phyloP scores from a whole-genome alignment of 2,113 vertebrate genomes.

The Poeciliopsis retropinna region DNA sequence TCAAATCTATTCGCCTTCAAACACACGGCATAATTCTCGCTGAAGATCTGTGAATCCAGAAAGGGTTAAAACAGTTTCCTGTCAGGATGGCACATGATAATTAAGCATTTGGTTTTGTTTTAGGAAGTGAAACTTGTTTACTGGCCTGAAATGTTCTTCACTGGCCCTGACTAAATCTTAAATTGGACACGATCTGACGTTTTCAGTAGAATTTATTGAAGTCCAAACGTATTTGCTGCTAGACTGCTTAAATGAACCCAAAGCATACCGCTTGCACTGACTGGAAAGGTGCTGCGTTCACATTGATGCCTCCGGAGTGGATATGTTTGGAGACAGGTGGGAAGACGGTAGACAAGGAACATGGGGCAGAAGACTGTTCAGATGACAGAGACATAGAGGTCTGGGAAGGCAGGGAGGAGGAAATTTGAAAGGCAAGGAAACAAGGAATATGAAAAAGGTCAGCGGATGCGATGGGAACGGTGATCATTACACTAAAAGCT shows the following conservation, averaged over 20 bases:
- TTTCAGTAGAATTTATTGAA: neutral
- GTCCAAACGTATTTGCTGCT: constrained; percentile 9
- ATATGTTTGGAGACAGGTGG: constrained; percentile 93
- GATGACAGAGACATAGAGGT: constrained; percentile 89
- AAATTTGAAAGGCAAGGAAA: constrained; percentile 42
- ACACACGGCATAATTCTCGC: neutral
- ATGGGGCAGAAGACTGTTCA: constrained; percentile 88
- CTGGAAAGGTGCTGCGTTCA: constrained; percentile 99
- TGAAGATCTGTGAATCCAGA: neutral
- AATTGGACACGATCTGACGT: neutral
- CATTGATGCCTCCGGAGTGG: constrained; percentile 96
- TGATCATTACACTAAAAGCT: constrained; percentile 1
- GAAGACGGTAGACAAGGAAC: constrained; percentile 91
- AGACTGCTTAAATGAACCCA: constrained; percentile 8
- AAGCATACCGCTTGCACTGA: constrained; percentile 97
- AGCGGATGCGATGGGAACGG: constrained; percentile 5
- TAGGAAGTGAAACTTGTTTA: neutral
- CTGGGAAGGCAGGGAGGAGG: constrained; percentile 68
- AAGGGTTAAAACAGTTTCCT: constrained; percentile 1
- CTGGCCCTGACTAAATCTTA: neutral
- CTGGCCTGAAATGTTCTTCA: neutral
- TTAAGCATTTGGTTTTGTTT: neutral
- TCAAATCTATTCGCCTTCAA: neutral
- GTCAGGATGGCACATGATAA: neutral
- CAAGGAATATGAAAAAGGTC: constrained; percentile 24